phyloP scores from a whole-genome alignment of 2,797 vertebrate species.

The Adelosebastes latens region DNA sequence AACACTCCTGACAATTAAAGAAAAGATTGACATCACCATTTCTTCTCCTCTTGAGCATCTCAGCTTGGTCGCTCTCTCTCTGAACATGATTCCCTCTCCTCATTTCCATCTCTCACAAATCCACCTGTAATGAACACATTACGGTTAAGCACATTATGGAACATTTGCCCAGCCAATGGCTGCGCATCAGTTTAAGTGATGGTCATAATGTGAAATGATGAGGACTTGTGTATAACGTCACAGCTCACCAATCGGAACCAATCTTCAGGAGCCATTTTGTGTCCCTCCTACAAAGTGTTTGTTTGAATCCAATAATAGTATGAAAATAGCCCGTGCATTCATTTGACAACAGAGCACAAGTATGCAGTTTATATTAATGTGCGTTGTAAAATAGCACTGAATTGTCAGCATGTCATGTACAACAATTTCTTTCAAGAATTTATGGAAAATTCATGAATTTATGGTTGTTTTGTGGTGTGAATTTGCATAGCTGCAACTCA shows the following conservation, averaged over 20 bases:
- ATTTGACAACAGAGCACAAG: neutral
- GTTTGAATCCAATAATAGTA: neutral
- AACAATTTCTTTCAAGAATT: neutral
- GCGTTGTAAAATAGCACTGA: neutral
- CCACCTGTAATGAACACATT: slow-evolving; percentile 56
- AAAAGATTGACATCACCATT: slow-evolving; percentile 41
- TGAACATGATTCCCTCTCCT: slow-evolving; percentile 34
- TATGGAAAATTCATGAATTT: neutral
- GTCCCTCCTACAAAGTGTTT: neutral
- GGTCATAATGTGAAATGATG: slow-evolving; percentile 42
- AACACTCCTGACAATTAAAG: slow-evolving; percentile 53
- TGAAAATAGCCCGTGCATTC: neutral
- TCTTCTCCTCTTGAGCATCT: slow-evolving; percentile 29
- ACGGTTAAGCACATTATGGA: slow-evolving; percentile 44
- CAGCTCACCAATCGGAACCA: neutral
- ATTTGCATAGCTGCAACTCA: slow-evolving; percentile 10
- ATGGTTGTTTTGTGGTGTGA: neutral
- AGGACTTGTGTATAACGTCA: neutral
- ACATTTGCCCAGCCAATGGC: slow-evolving; percentile 39
- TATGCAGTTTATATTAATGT: neutral
- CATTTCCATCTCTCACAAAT: slow-evolving; percentile 48
- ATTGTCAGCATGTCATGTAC: neutral
- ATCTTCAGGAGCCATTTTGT: slow-evolving; percentile 4
- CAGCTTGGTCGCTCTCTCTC: slow-evolving; percentile 14
- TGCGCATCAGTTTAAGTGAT: slow-evolving; percentile 37